phyloP scores from a whole-genome alignment of 2,888 invertebrate genomes.

The Caenorhabditis sp. region DNA sequence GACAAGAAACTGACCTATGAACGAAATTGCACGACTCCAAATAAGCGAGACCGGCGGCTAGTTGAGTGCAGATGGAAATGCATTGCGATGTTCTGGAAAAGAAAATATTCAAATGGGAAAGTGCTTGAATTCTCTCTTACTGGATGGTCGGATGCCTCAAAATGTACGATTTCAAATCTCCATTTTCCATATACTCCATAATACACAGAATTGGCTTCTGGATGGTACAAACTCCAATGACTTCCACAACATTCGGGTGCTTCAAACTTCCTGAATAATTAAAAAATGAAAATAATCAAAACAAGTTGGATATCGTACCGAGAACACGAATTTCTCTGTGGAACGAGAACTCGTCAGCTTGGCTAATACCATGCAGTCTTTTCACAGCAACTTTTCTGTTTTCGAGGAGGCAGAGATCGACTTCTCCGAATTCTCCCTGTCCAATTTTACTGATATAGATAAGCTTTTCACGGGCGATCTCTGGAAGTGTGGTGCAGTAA shows the following conservation, averaged over 20 bases:
- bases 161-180: conserved; percentile 89
- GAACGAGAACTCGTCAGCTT: conserved; percentile 73
- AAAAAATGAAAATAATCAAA: too few species aligned
- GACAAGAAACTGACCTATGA: conserved; percentile 86
- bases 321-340: conserved; percentile 75
- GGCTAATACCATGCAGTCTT: conserved; percentile 65
- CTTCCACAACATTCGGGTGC: conserved; percentile 78
- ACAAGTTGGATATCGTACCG: conserved; percentile 24
- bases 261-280: conserved; percentile 69
- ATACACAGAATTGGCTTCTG: conserved; percentile 88
- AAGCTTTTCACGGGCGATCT: conserved; percentile 84
- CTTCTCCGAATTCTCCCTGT: conserved; percentile 77
- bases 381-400: conserved; percentile 72
- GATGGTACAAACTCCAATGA: conserved; percentile 73
- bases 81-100: conserved; percentile 62
- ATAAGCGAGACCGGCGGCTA: conserved; percentile 93
- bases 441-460: conserved; percentile 89
- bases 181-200: conserved; percentile 92
- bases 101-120: background rate
- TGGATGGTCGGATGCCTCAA: conserved; percentile 51
- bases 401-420: conserved; percentile 74
- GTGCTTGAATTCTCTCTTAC: conserved; percentile 41
- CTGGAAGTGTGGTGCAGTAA: conserved; percentile 71
- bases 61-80: conserved; percentile 85
- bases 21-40: conserved; percentile 93